phyloP scores from a whole-genome alignment of 2,888 invertebrate genomes.

The Lepidocyrtoides sp. region DNA sequence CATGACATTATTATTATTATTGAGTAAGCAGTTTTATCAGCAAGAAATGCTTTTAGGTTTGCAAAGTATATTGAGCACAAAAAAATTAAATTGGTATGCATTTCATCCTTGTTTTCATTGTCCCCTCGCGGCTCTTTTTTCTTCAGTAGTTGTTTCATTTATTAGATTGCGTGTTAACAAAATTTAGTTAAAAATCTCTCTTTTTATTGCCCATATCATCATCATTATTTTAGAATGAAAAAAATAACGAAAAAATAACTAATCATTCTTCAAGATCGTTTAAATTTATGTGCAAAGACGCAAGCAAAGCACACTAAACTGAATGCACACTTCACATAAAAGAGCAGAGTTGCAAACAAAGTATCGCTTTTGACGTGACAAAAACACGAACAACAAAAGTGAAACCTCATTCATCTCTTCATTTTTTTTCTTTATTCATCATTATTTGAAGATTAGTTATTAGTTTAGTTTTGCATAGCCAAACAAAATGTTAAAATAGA shows the following conservation, averaged over 20 bases:
- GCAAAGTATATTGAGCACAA: background rate
- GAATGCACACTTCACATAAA: background rate
- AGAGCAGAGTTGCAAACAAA: background rate
- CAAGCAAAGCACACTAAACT: background rate
- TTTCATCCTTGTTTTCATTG: constrained; percentile 43
- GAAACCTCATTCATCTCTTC: constrained; percentile 63
- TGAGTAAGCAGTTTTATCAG: constrained; percentile 34
- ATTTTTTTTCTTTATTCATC: background rate
- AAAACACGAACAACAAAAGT: constrained; percentile 54
- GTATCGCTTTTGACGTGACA: constrained; percentile 39
- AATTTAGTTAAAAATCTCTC: constrained; percentile 50
- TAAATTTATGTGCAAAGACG: background rate
- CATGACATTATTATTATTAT: constrained; percentile 41
- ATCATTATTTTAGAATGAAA: background rate
- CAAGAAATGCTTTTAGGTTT: constrained; percentile 5
- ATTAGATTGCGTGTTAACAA: constrained; percentile 50
- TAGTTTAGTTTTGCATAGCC: constrained; percentile 2
- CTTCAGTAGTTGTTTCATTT: background rate
- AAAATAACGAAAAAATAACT: background rate
- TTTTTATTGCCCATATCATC: constrained; percentile 1
- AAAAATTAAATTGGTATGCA: constrained; percentile 19
- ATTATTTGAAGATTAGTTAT: constrained; percentile 24
- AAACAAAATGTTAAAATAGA: background rate
- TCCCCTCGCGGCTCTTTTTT: constrained; percentile 22
- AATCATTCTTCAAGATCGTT: constrained; percentile 13